These are phyloP conservation scores for Reticulitermes speratus DNA, from an alignment of 1,140 invertebrate genomes.

Conservation along the genomic window DNA sequence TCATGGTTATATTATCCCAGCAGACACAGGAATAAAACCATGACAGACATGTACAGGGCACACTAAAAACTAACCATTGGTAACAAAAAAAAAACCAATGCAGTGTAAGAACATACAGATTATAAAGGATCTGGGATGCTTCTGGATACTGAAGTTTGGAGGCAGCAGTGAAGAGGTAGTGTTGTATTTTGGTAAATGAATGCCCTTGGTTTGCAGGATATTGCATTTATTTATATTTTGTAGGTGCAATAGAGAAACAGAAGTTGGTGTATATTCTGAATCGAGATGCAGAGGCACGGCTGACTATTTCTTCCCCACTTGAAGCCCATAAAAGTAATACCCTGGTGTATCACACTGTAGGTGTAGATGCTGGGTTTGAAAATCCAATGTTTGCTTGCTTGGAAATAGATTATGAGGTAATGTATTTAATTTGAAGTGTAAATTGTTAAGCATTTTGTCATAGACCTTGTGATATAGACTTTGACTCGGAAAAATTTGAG, in stretches of 20 bases:
- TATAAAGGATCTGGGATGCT: too few species aligned
- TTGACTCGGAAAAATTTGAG: too few species aligned
- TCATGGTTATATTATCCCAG: too few species aligned
- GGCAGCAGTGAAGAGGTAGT: too few species aligned
- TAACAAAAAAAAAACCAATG: too few species aligned
- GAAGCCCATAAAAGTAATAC: conserved; percentile 99
- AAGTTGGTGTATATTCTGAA: conserved; percentile 99
- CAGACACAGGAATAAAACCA: too few species aligned
- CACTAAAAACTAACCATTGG: too few species aligned
- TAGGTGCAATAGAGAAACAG: conserved; percentile 95
- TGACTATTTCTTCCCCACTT: conserved; percentile 98
- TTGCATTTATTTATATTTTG: conserved; percentile 36
- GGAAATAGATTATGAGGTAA: conserved; percentile 97
- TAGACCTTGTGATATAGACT: background rate
- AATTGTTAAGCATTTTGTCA: too few species aligned
- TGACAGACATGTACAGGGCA: too few species aligned
- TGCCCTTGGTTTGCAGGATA: background rate
- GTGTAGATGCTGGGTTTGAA: conserved; percentile 98
- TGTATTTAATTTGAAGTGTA: background rate
- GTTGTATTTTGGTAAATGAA: too few species aligned
- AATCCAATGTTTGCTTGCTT: conserved; percentile 99
- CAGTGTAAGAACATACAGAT: too few species aligned
- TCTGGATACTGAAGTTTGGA: too few species aligned
- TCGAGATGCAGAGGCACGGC: conserved; percentile 91
- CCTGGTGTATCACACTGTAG: conserved; percentile 96